These are phyloP conservation scores for Cancer borealis DNA, from an alignment of 2,888 invertebrate genomes.

Conservation along the genomic window DNA sequence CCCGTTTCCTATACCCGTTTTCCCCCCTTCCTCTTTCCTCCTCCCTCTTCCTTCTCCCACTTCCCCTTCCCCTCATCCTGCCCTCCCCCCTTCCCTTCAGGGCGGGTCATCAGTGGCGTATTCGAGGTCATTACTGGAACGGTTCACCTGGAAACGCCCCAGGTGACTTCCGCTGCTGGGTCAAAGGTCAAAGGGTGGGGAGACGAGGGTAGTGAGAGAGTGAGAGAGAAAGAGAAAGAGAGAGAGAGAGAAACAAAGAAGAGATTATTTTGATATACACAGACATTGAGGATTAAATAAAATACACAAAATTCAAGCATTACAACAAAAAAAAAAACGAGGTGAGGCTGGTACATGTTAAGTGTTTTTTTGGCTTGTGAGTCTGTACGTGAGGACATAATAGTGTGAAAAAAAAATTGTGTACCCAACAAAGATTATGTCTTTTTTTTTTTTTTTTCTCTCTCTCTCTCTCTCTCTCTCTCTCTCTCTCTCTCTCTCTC, in stretches of 20 bases:
- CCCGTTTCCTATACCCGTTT: not conserved
- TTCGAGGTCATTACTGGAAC: slow-evolving; percentile 36
- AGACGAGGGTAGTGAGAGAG: not conserved
- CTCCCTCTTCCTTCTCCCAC: slow-evolving; percentile 13
- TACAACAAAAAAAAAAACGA: too few species aligned
- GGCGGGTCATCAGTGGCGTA: slow-evolving; percentile 20
- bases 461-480: not conserved
- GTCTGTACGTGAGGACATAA: not conserved
- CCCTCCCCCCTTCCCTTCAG: not conserved
- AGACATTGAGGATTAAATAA: not conserved
- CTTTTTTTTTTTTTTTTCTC: too few species aligned
- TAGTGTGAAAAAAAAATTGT: not conserved
- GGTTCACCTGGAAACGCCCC: slow-evolving; percentile 46
- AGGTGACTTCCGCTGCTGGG: slow-evolving; percentile 50
- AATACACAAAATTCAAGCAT: too few species aligned
- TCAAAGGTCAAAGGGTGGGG: slow-evolving; percentile 17
- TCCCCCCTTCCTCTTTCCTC: not conserved
- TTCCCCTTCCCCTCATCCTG: not conserved
- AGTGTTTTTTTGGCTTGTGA: not conserved
- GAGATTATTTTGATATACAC: not conserved
- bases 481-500: not conserved
- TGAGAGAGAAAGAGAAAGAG: not conserved
- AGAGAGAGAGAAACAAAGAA: not conserved
- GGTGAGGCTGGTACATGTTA: not conserved
- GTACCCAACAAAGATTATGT: not conserved